phyloP scores from a whole-genome alignment of 2,113 vertebrate genomes.

The Tyto alba region DNA sequence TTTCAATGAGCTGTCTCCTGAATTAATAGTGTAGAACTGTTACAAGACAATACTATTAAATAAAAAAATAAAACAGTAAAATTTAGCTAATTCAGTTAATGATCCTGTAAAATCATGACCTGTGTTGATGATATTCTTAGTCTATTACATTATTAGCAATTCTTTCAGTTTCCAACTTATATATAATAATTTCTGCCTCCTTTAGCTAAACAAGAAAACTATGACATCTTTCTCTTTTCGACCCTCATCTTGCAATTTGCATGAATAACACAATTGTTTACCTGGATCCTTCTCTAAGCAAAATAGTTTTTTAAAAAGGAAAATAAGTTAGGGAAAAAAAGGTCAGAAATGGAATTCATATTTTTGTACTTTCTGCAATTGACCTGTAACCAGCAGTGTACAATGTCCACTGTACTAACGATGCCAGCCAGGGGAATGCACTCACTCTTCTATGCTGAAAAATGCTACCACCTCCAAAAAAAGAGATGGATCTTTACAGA shows the following conservation, averaged over 20 bases:
- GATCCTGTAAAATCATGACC: not conserved
- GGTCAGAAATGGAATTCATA: not conserved
- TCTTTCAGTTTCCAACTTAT: not conserved
- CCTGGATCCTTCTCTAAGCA: not conserved
- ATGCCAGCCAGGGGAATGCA: not conserved
- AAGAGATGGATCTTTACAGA: not conserved
- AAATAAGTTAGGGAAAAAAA: not conserved
- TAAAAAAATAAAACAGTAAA: not conserved
- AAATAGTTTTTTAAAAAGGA: not conserved
- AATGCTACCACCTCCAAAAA: not conserved
- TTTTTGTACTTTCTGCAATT: not conserved
- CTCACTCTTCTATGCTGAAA: not conserved
- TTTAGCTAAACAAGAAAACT: not conserved
- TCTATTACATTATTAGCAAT: not conserved
- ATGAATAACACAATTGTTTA: not conserved
- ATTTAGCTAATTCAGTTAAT: not conserved
- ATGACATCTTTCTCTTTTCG: not conserved
- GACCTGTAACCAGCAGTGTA: not conserved
- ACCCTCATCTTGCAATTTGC: not conserved
- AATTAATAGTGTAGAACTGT: not conserved
- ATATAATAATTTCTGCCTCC: not conserved
- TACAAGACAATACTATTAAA: not conserved
- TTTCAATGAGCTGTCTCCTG: not conserved
- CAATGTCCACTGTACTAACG: not conserved
- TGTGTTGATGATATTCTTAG: not conserved